Evolutionary conservation across 2,888 invertebrate species (phyloP), one percentile per base, ranked within the genome.

Genomic region (Tubiluchus corallicola): DNA sequence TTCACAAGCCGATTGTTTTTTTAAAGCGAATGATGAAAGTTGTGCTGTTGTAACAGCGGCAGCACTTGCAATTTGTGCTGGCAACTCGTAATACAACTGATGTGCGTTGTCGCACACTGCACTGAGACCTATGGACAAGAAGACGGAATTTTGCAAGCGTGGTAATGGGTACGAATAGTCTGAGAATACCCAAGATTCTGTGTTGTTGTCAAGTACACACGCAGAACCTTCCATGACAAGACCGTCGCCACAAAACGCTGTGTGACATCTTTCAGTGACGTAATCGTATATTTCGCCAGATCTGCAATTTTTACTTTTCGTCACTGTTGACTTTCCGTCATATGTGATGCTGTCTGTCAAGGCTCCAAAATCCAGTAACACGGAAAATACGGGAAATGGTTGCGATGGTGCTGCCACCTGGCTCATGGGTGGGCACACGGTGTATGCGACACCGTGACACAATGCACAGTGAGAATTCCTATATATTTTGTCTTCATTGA

Each of bases 251-350:
- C 29, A 29, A n/a, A 29, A 29, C 9, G 29, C 29, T 9, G 29
- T 29, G 29, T 9, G 29, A 29, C 29, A 29, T n/a, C 9, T 29
- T 9, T 29, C 29, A 29, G 9, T 29, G 29, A 9, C 29, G n/a
- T 29, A 29, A 29, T 29, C 29, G 29, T 29, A 29, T n/a, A 29
- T n/a, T 29, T 29, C 9, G 9, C 29, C 29, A 9, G 9, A 9
- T 29, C n/a, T 29, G 29, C 29, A 29, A 9, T 29, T 29, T n/a
- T 29, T 29, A 29, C n/a, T n/a, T n/a, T 29, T 29, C 29, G 29
- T 29, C n/a, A 29, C 29, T 9, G n/a, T n/a, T 29, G 29, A 29
- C 29, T n/a, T 29, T 29, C 29, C 29, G 9, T 29, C 9, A 29
- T 29, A 29, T 9, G 9, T 29, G 9, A 29, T 29, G 9, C 29